phyloP scores from a whole-genome alignment of 1,140 invertebrate genomes.

The Psilanteris sp. region DNA sequence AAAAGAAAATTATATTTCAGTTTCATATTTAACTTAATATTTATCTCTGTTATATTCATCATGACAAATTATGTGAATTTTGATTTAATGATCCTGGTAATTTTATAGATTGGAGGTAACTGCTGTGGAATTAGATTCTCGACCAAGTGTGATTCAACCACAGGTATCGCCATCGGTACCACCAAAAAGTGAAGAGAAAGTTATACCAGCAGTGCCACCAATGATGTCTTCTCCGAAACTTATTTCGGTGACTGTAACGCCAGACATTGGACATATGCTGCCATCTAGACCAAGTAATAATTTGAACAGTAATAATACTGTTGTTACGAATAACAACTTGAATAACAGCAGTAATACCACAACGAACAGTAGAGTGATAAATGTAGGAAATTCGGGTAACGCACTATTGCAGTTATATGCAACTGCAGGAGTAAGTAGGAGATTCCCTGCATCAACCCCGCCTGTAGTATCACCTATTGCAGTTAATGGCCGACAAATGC shows the following conservation, averaged over 20 bases:
- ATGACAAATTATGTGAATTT: no score
- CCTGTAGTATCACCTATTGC: conserved; percentile 32
- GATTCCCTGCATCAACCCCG: conserved; percentile 62
- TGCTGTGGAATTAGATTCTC: conserved; percentile 78
- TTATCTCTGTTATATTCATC: no score
- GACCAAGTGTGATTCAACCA: conserved; percentile 71
- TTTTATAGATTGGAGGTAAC: conserved; percentile 81
- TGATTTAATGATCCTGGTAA: no score
- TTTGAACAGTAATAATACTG: conserved; percentile 26
- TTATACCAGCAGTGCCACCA: conserved; percentile 21
- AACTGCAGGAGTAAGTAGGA: conserved; percentile 68
- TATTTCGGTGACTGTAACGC: conserved; percentile 81
- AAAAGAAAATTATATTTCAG: no score
- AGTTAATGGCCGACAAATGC: conserved; percentile 69
- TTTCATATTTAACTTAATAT: no score
- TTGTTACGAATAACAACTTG: conserved; percentile 1
- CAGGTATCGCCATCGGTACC: conserved; percentile 65
- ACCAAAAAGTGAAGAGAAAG: conserved; percentile 64
- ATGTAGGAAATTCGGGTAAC: conserved; percentile 80
- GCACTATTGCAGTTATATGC: conserved; percentile 80
- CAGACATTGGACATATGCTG: conserved; percentile 79
- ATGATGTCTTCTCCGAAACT: conserved; percentile 69
- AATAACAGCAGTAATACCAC: conserved; percentile 3
- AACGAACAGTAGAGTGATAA: conserved; percentile 73
- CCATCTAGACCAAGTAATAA: conserved; percentile 65